Evolutionary conservation across 2,113 vertebrate species (phyloP), one percentile per base, ranked within the genome.

Genomic region (Abramis brama): DNA sequence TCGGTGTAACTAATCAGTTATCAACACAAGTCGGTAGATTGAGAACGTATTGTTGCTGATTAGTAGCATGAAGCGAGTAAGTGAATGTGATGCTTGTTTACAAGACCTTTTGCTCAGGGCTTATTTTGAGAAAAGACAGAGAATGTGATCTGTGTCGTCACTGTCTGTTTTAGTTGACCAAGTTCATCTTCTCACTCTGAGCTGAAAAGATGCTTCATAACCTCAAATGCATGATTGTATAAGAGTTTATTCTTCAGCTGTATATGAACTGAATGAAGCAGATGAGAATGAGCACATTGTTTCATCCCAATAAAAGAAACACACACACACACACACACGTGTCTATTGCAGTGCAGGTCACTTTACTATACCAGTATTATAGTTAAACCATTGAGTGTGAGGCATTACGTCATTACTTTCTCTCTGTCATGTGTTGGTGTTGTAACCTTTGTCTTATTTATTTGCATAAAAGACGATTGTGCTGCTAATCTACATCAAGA

Each of bases 91-190:
- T 91, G 89, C 91, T 89, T 92, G 93, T 95, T 95, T 93, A 94
- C 92, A 90, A 89, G 84, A 88, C 88, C 90, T 90, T 91, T 88
- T 89, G 91, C 95, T 95, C 94, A 94, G 93, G 94, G 93, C 59
- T 94, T 90, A 89, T 92, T 90, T 91, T 50, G 89, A 90, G 89
- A 91, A 86, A 90, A 94, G 88, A 92, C 88, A 86, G 89, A 90
- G 92, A 93, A 92, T 92, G 91, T 93, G 39, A 55, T 87, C 77
- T 52, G 17, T 84, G 57, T 75, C 59, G 12, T 68, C 17, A 30
- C 60, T 57, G 71, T 36, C 8, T 9, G 8, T 43, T 64, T 83
- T 33, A 21, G n/a, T 36, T 76, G 68, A 25, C 6, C 39, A 52
- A 64, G 81, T 79, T 52, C 39, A 57, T 43, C 66, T 52, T 55